These are phyloP conservation scores for Orbicella faveolata DNA, from an alignment of 64 coral and sea anemone species.

Conservation along the genomic window DNA sequence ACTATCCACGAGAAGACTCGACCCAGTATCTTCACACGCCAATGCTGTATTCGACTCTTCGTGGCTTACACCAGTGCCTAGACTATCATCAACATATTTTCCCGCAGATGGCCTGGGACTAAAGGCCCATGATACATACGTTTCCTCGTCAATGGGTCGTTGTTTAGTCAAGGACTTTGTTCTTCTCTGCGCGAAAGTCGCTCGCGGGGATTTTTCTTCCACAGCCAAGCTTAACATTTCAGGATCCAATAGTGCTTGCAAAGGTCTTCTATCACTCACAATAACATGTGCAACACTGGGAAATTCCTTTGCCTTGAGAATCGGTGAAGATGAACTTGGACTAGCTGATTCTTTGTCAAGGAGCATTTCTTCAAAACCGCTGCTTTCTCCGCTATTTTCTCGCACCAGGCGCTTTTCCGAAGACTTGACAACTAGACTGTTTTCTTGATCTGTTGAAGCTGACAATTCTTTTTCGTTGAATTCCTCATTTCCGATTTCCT, in stretches of 20 bases:
- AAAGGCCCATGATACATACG: background rate
- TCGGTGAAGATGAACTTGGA: background rate
- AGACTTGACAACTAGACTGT: background rate
- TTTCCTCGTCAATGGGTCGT: slow-evolving; percentile 28
- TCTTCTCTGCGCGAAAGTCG: slow-evolving; percentile 1
- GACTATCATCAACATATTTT: background rate
- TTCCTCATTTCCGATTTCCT: slow-evolving; percentile 77
- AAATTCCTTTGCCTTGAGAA: background rate
- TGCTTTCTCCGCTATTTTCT: slow-evolving; percentile 78
- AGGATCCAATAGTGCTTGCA: slow-evolving; percentile 18
- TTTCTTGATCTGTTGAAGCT: slow-evolving; percentile 2
- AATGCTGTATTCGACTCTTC: background rate
- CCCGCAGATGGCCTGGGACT: background rate
- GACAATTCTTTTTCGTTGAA: slow-evolving; percentile 52
- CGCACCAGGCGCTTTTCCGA: slow-evolving; percentile 27
- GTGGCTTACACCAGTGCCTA: background rate
- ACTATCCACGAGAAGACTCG: background rate
- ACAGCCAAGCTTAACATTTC: background rate
- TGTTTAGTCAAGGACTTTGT: slow-evolving; percentile 30
- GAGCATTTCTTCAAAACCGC: slow-evolving; percentile 82
- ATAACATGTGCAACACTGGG: background rate
- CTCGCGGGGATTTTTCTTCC: slow-evolving; percentile 20
- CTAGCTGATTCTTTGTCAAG: slow-evolving; percentile 26
- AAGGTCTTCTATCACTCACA: background rate
- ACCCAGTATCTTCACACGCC: background rate